These are phyloP conservation scores for Danio choprae DNA, from an alignment of 2,797 vertebrate genomes.

Conservation along the genomic window DNA sequence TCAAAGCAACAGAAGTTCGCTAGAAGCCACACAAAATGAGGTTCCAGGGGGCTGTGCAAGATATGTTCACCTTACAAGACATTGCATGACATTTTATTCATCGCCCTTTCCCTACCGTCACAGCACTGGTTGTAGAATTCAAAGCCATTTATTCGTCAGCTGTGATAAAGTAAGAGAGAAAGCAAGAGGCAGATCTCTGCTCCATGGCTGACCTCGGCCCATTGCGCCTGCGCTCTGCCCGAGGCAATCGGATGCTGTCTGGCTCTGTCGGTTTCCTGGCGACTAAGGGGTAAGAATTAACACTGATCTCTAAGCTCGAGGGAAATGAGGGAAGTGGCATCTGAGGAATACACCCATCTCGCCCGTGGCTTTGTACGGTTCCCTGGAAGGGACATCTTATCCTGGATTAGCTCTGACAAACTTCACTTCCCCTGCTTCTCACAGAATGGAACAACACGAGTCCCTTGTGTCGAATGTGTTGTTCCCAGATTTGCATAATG, in stretches of 20 bases:
- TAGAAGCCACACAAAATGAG: slow-evolving; percentile 55
- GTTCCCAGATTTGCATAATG: slow-evolving; percentile 72
- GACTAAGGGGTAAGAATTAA: slow-evolving; percentile 52
- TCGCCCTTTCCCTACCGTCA: not conserved
- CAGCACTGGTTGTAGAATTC: slow-evolving; percentile 41
- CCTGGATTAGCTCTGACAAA: slow-evolving; percentile 70
- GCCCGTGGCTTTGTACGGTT: slow-evolving; percentile 59
- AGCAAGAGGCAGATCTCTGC: slow-evolving; percentile 35
- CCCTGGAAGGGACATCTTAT: slow-evolving; percentile 68
- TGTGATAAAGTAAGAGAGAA: slow-evolving; percentile 19
- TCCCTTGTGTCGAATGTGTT: slow-evolving; percentile 68
- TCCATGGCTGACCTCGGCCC: slow-evolving; percentile 6
- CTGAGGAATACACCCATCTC: slow-evolving; percentile 49
- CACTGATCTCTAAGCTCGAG: slow-evolving; percentile 52
- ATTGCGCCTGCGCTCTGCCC: slow-evolving; percentile 15
- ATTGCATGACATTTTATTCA: slow-evolving; percentile 42
- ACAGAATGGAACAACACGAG: slow-evolving; percentile 56
- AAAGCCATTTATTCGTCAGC: slow-evolving; percentile 32
- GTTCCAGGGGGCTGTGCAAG: slow-evolving; percentile 36
- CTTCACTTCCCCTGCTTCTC: slow-evolving; percentile 69
- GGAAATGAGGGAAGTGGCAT: slow-evolving; percentile 54
- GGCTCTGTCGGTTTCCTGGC: slow-evolving; percentile 48
- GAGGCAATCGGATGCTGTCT: slow-evolving; percentile 33
- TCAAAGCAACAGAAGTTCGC: slow-evolving; percentile 59
- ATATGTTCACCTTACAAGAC: slow-evolving; percentile 28